phyloP scores from a whole-genome alignment of 2,113 vertebrate genomes.

The Pachypanchax playfairii region DNA sequence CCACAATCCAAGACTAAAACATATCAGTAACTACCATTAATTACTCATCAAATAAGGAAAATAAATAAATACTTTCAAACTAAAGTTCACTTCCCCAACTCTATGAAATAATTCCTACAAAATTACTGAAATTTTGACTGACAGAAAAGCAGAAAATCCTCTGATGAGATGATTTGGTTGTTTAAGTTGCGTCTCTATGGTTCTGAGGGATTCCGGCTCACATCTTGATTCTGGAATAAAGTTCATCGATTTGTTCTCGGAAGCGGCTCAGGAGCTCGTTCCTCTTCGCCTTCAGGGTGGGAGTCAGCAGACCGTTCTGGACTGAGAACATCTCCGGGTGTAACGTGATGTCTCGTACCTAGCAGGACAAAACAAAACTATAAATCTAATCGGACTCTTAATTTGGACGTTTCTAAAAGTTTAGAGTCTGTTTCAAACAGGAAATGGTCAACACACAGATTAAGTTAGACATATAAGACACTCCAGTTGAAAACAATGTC shows the following conservation, averaged over 20 bases:
- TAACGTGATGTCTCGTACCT: constrained; percentile 89
- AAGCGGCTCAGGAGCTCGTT: constrained; percentile 85
- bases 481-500: no score
- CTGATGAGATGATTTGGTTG: constrained; percentile 18
- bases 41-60: not conserved
- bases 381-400: no score
- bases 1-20: not conserved
- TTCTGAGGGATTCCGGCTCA: constrained; percentile 48
- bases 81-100: constrained; percentile 4
- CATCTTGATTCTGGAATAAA: constrained; percentile 90
- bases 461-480: no score
- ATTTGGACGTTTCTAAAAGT: no score
- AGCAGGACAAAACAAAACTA: constrained; percentile 7
- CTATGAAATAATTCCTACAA: not conserved
- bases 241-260: constrained; percentile 87
- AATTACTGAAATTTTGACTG: constrained; percentile 7
- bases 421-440: no score
- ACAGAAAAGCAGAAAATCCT: not conserved
- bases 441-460: no score
- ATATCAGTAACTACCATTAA: not conserved
- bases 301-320: constrained; percentile 93
- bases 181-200: constrained; percentile 5
- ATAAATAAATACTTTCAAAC: constrained; percentile 5
- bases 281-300: constrained; percentile 94
- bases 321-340: constrained; percentile 89